Evolutionary conservation across 2,888 invertebrate genomes (phyloP).

Genomic region (Minunthozetes semirufus): DNA sequence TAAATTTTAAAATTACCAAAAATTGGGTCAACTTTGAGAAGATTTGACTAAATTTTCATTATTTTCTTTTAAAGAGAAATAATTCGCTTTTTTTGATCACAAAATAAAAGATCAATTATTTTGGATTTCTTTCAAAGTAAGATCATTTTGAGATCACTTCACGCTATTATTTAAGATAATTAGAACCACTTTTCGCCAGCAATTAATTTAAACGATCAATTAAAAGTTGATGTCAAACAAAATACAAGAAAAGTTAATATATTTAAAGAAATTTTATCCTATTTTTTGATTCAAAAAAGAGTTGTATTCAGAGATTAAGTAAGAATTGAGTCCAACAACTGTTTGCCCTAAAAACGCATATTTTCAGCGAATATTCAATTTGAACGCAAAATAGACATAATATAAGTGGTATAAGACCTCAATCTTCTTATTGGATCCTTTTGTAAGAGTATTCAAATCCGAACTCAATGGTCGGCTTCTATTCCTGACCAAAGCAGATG

Average conservation of each 20-base stretch:
- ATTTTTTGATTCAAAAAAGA: neutral
- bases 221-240: neutral
- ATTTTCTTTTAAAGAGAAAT: no score
- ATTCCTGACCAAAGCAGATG: neutral
- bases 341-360: no score
- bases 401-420: slow-evolving; percentile 9
- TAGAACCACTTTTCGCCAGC: no score
- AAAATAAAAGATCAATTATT: neutral
- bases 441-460: neutral
- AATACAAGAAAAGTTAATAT: neutral
- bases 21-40: neutral
- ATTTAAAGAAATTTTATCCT: neutral
- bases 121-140: no score
- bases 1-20: neutral
- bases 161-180: no score
- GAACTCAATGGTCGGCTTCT: slow-evolving; percentile 15
- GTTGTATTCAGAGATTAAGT: neutral
- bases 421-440: slow-evolving; percentile 1
- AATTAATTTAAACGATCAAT: no score
- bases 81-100: no score
- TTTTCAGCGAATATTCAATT: neutral
- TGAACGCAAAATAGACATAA: neutral
- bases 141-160: neutral
- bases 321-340: neutral
- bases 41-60: neutral